Percentiles rank a stretch among this genome's conserved stretches.
Conservation (phyloP, 2,797 vertebrate genomes). For the Eupleurogrammus muticus region DNA sequence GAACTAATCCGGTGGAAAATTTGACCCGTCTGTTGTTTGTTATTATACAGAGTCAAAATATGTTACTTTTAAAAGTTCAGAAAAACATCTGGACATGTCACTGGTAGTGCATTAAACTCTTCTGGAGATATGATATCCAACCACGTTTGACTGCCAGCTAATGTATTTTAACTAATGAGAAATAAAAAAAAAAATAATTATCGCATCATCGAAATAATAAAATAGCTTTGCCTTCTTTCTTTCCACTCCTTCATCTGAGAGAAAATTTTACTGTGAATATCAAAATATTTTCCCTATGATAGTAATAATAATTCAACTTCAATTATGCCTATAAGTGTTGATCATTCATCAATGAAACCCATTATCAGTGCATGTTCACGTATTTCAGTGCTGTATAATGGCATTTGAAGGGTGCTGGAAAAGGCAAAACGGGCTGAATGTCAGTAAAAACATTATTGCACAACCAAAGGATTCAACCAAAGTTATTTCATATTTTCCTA, state of each 20-base stretch:
- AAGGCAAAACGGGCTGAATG: slow-evolving; percentile 30
- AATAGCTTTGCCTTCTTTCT: slow-evolving; percentile 1
- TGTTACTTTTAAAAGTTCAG: slow-evolving; percentile 16
- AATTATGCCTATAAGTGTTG: background rate
- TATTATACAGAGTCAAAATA: slow-evolving; percentile 32
- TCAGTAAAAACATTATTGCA: slow-evolving; percentile 63
- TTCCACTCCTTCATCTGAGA: slow-evolving; percentile 21
- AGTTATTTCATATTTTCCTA: slow-evolving; percentile 73
- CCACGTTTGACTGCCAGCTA: background rate
- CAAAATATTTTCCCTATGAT: slow-evolving; percentile 13
- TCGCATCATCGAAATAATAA: slow-evolving; percentile 30
- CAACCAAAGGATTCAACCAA: slow-evolving; percentile 51
- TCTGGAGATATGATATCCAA: slow-evolving; percentile 12
- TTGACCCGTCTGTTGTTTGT: slow-evolving; percentile 27
- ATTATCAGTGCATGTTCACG: background rate
- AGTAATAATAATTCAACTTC: background rate
- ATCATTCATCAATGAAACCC: background rate
- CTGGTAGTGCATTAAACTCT: slow-evolving; percentile 17
- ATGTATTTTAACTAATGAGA: slow-evolving; percentile 11
- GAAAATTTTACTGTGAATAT: slow-evolving; percentile 4
- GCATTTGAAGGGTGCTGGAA: slow-evolving; percentile 28
- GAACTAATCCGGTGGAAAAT: slow-evolving; percentile 45
- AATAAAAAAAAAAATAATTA: slow-evolving; percentile 31
- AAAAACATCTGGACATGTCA: slow-evolving; percentile 41
- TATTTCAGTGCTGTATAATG: slow-evolving; percentile 1